Evolutionary conservation across 2,888 invertebrate genomes (phyloP).

Genomic region (Nemurella pictetii): DNA sequence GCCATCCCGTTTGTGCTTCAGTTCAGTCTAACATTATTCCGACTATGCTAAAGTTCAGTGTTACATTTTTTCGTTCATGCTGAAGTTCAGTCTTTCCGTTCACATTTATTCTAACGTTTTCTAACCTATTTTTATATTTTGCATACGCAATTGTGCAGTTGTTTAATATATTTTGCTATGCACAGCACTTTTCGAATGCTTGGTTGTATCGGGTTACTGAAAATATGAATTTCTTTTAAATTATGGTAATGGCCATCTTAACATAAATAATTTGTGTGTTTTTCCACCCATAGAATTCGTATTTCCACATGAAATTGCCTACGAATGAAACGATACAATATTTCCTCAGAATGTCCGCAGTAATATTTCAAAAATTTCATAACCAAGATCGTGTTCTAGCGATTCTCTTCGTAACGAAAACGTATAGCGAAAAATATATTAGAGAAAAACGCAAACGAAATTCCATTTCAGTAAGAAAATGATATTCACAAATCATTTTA

Average conservation of each 20-base stretch:
- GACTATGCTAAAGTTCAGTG: no score
- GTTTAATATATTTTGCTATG: neutral
- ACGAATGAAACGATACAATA: slow-evolving; percentile 27
- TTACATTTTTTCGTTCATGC: no score
- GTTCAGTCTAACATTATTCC: no score
- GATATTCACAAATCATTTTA: slow-evolving; percentile 30
- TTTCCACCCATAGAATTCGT: slow-evolving; percentile 28
- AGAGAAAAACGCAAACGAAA: slow-evolving; percentile 32
- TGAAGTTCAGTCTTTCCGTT: no score
- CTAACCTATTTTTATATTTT: neutral
- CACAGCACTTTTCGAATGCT: neutral
- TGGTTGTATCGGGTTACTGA: neutral
- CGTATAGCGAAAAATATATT: slow-evolving; percentile 31
- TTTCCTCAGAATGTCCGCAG: slow-evolving; percentile 28
- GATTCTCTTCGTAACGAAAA: slow-evolving; percentile 17
- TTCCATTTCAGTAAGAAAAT: slow-evolving; percentile 32
- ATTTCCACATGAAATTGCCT: slow-evolving; percentile 24
- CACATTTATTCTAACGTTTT: no score
- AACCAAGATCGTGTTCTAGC: slow-evolving; percentile 31
- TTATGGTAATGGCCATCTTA: slow-evolving; percentile 29
- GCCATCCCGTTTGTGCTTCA: no score
- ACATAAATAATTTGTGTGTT: slow-evolving; percentile 30
- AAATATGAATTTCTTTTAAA: slow-evolving; percentile 25
- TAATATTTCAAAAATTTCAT: slow-evolving; percentile 32
- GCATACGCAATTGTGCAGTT: neutral